Percentiles rank a stretch among this genome's conserved stretches.
These are phyloP conservation scores for Poecilia velifera DNA, from an alignment of 2,797 vertebrate species.

Conservation along the genomic window DNA sequence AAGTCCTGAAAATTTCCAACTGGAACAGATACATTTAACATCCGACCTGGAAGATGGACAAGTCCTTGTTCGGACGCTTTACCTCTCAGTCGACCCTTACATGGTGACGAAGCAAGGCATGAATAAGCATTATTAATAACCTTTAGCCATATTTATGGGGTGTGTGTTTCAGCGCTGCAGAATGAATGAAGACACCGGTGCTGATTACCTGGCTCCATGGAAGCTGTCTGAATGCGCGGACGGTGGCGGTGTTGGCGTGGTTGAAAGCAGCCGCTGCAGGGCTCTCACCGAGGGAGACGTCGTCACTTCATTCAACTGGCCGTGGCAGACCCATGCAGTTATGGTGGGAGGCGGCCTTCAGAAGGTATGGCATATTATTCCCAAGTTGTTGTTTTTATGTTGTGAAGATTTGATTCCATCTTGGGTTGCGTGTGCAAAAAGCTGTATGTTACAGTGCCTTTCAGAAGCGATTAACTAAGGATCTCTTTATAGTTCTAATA, in stretches of 20 bases:
- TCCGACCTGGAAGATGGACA: slow-evolving; percentile 82
- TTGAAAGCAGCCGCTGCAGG: slow-evolving; percentile 85
- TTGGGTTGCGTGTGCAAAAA: neutral
- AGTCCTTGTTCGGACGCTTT: slow-evolving; percentile 86
- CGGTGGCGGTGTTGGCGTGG: slow-evolving; percentile 89
- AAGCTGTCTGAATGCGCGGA: slow-evolving; percentile 84
- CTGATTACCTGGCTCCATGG: slow-evolving; percentile 89
- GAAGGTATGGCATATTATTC: slow-evolving; percentile 75
- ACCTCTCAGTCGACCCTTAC: slow-evolving; percentile 97
- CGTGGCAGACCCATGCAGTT: slow-evolving; percentile 89
- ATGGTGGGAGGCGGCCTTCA: slow-evolving; percentile 83
- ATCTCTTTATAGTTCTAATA: neutral
- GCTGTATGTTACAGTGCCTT: neutral
- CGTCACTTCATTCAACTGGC: slow-evolving; percentile 91
- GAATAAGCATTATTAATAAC: neutral
- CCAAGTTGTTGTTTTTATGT: neutral
- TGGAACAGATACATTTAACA: slow-evolving; percentile 81
- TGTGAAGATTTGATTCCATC: neutral
- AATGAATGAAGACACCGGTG: slow-evolving; percentile 91
- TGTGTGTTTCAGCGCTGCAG: slow-evolving; percentile 84
- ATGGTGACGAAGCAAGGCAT: slow-evolving; percentile 81
- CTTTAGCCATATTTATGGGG: neutral
- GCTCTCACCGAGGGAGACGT: slow-evolving; percentile 79
- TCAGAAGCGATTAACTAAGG: neutral
- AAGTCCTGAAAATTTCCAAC: slow-evolving; percentile 86